Evolutionary conservation across 2,888 invertebrate species (phyloP).

Genomic region (Stenodema calcarata): DNA sequence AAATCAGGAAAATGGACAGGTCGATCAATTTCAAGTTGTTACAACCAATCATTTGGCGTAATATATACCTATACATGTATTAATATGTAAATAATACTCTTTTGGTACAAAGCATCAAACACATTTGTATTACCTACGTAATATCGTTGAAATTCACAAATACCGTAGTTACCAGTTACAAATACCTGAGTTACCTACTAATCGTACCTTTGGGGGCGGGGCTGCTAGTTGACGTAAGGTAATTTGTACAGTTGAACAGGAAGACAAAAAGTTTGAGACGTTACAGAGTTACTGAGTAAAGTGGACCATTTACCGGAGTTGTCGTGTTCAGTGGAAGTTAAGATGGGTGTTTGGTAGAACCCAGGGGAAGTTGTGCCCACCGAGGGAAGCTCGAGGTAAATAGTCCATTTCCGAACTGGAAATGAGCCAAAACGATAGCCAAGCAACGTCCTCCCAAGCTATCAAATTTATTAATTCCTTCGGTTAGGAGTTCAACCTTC

Average conservation of each 20-base stretch:
- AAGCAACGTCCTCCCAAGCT: background rate
- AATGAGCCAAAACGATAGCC: conserved; percentile 15
- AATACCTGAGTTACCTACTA: too few species aligned
- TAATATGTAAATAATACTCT: too few species aligned
- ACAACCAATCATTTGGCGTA: too few species aligned
- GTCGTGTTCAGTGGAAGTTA: background rate
- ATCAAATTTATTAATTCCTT: conserved; percentile 21
- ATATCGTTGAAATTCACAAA: too few species aligned
- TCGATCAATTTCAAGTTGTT: too few species aligned
- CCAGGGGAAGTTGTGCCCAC: background rate
- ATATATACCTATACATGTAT: too few species aligned
- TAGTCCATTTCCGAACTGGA: conserved; percentile 24
- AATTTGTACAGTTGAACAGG: background rate
- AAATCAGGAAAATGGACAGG: too few species aligned
- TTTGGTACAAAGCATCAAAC: too few species aligned
- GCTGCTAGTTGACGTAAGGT: background rate
- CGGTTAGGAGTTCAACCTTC: background rate
- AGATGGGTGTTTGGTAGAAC: background rate
- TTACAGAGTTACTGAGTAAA: background rate
- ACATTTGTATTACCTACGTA: too few species aligned
- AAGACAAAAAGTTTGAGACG: background rate
- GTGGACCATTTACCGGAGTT: background rate
- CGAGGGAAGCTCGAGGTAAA: conserved; percentile 14
- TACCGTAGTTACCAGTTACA: too few species aligned
- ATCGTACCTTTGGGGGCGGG: background rate